These are phyloP conservation scores for Pseudococcus longispinus DNA, from an alignment of 2,888 invertebrate genomes.

Conservation along the genomic window DNA sequence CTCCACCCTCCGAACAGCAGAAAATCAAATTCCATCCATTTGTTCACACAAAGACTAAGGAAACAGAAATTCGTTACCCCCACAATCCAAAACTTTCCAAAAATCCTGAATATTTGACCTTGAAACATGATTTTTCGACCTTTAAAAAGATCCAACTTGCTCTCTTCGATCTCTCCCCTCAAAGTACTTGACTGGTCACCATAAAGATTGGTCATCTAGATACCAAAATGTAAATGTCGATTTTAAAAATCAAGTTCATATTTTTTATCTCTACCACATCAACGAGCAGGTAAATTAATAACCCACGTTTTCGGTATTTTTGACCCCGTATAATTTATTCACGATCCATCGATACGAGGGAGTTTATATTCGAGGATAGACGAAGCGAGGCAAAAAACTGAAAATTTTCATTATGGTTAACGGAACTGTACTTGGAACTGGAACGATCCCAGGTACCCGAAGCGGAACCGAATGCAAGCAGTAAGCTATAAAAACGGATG, in stretches of 20 bases:
- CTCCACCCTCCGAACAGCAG: too few relatives aligned
- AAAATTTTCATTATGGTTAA: conserved; percentile 7
- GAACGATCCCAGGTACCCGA: neutral
- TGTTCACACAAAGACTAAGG: too few relatives aligned
- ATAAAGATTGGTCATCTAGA: neutral
- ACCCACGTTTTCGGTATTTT: neutral
- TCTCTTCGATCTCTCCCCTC: neutral
- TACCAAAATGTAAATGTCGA: neutral
- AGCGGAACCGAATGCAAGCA: neutral
- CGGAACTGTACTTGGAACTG: conserved; percentile 30
- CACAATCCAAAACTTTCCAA: too few relatives aligned
- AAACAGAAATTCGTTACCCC: too few relatives aligned
- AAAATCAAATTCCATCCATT: too few relatives aligned
- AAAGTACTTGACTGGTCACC: neutral
- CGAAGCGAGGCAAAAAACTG: conserved; percentile 1
- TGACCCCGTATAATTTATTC: neutral
- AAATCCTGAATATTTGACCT: too few relatives aligned
- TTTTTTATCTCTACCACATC: neutral
- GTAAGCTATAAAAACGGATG: neutral
- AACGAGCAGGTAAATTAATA: neutral
- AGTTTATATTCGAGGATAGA: neutral
- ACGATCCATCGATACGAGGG: neutral
- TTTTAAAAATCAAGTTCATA: neutral
- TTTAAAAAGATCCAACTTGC: neutral
- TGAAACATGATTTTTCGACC: too few relatives aligned